A percentile compares a stretch with the other conserved stretches of the same genome.
Conservation (phyloP, 2,113 vertebrate genomes). For the Colaptes auratus region DNA sequence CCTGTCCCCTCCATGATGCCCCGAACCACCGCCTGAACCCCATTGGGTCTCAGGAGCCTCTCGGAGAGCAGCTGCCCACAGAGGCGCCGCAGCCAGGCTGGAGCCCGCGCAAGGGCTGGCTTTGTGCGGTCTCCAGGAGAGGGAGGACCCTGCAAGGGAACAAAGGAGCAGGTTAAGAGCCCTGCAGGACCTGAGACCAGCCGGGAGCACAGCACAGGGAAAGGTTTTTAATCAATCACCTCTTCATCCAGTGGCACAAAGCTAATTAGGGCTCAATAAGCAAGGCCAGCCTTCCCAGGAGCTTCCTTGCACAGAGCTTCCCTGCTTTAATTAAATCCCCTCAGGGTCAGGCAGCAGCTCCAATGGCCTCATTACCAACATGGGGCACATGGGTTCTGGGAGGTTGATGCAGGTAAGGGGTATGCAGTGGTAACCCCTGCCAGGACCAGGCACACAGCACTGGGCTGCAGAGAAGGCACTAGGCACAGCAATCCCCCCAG, state of each 20-base stretch:
- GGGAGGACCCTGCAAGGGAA: background rate
- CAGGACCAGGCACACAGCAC: background rate
- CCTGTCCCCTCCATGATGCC: slow-evolving; percentile 87
- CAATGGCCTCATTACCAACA: background rate
- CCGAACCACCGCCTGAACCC: slow-evolving; percentile 89
- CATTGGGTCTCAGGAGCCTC: slow-evolving; percentile 83
- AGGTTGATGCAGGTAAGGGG: background rate
- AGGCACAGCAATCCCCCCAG: background rate
- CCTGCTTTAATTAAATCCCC: background rate
- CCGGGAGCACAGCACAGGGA: background rate
- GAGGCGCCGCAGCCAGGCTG: slow-evolving; percentile 87
- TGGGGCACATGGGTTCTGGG: fast-evolving
- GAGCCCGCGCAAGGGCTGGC: slow-evolving; percentile 60
- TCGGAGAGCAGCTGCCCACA: slow-evolving; percentile 92
- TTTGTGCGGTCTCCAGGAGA: background rate
- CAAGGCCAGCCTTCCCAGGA: background rate
- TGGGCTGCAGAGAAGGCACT: background rate
- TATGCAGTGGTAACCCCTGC: background rate
- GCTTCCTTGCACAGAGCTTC: background rate
- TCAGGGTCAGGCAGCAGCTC: background rate
- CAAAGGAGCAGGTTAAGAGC: background rate
- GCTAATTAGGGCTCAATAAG: background rate
- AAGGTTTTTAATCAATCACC: background rate
- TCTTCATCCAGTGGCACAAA: background rate
- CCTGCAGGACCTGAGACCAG: background rate